These are phyloP conservation scores for Lydus trimaculatus DNA, from an alignment of 2,888 invertebrate genomes.

Conservation along the genomic window DNA sequence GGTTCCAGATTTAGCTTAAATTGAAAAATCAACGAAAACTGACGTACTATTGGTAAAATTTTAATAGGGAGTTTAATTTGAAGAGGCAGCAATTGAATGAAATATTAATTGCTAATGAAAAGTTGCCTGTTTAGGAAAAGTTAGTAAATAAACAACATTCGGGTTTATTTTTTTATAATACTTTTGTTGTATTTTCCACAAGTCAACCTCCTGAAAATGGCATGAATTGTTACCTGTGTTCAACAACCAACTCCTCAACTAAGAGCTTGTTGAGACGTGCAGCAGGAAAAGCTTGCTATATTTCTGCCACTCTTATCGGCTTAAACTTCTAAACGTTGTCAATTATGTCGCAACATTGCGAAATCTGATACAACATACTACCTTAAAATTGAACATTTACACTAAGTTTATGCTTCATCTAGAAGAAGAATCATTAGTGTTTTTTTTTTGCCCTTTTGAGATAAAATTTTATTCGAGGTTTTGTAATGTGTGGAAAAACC, in stretches of 20 bases:
- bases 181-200: not conserved
- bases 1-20: too few relatives aligned
- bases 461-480: not conserved
- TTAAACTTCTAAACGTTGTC: slow-evolving; percentile 5
- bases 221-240: not conserved
- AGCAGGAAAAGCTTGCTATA: not conserved
- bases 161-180: too few relatives aligned
- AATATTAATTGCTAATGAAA: too few relatives aligned
- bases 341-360: not conserved
- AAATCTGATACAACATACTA: not conserved
- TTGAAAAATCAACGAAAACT: too few relatives aligned
- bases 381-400: not conserved
- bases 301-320: slow-evolving; percentile 8
- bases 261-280: not conserved
- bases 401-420: not conserved
- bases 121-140: too few relatives aligned
- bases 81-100: too few relatives aligned
- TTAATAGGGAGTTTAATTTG: too few relatives aligned
- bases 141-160: too few relatives aligned
- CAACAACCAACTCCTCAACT: not conserved
- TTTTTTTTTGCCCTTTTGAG: too few relatives aligned
- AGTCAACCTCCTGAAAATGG: not conserved
- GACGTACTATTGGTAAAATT: too few relatives aligned
- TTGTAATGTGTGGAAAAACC: not conserved
- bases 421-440: not conserved